Conservation (phyloP, 2,888 invertebrate genomes). For the Melipona beecheii region DNA sequence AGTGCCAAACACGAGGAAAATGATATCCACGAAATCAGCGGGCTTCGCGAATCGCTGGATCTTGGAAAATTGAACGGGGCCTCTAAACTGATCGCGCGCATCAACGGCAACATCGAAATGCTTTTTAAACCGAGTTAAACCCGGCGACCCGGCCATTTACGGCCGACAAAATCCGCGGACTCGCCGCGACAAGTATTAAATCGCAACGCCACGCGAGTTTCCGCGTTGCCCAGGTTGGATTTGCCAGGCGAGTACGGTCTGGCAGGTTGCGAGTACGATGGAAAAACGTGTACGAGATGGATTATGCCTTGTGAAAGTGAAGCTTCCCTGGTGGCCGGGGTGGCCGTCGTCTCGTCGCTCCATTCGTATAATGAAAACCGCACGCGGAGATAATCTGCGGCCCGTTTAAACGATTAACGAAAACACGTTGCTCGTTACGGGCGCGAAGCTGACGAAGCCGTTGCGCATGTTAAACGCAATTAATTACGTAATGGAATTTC, state of each 20-base stretch:
- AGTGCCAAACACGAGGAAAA: no score
- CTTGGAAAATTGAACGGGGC: neutral
- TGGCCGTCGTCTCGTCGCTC: neutral
- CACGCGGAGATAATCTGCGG: slow-evolving; percentile 25
- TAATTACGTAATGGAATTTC: slow-evolving; percentile 20
- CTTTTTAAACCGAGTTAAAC: slow-evolving; percentile 59
- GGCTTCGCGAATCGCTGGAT: neutral
- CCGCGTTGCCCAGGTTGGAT: slow-evolving; percentile 2
- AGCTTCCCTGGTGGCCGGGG: neutral
- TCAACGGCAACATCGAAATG: slow-evolving; percentile 48
- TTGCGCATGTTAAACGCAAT: neutral
- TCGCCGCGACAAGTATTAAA: slow-evolving; percentile 53
- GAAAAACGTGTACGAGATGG: slow-evolving; percentile 26
- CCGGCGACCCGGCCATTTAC: slow-evolving; percentile 47
- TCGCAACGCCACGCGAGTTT: slow-evolving; percentile 36
- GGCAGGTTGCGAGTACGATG: neutral
- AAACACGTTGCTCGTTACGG: neutral
- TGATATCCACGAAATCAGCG: no score
- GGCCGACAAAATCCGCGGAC: slow-evolving; percentile 28
- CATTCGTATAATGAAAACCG: slow-evolving; percentile 21
- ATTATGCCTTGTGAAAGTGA: slow-evolving; percentile 29
- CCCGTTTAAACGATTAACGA: slow-evolving; percentile 31
- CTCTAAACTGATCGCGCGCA: neutral
- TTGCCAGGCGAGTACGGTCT: slow-evolving; percentile 10
- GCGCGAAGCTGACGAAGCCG: no score